phyloP scores from a whole-genome alignment of 2,888 invertebrate species.

The Rapana venosa region DNA sequence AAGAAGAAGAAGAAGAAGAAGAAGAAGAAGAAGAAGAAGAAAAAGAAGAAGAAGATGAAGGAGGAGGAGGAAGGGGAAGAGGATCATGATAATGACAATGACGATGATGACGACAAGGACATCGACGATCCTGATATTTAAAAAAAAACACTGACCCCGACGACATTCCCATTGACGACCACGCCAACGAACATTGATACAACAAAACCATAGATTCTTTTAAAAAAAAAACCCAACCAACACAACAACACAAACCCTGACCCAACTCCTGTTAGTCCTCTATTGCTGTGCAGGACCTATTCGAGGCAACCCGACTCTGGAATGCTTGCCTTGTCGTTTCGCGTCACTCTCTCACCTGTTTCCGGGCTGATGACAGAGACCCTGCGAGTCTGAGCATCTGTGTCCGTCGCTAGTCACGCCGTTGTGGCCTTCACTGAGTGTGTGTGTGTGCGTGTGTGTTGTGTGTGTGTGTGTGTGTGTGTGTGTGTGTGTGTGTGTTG shows the following conservation, averaged over 20 bases:
- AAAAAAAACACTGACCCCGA: too few species aligned
- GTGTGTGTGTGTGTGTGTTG: too few species aligned
- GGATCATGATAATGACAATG: too few species aligned
- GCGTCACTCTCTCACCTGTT: background rate
- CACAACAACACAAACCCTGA: too few species aligned
- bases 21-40: background rate
- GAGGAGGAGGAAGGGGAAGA: conserved; percentile 3
- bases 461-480: too few species aligned
- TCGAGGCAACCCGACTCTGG: background rate
- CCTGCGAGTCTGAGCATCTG: conserved; percentile 11
- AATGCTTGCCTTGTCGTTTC: background rate
- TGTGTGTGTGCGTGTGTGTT: background rate
- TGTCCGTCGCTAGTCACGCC: background rate
- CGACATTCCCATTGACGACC: too few species aligned
- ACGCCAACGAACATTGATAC: background rate
- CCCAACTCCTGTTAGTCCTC: background rate
- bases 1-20: conserved; percentile 20
- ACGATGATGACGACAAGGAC: background rate
- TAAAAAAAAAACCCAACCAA: too few species aligned
- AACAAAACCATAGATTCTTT: too few species aligned
- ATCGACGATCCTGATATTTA: background rate
- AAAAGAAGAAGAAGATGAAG: background rate
- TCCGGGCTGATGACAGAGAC: conserved; percentile 16
- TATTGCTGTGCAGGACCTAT: conserved; percentile 26
- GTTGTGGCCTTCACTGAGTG: background rate